Percentiles rank a stretch among this genome's conserved stretches.
Conservation (phyloP, 2,888 invertebrate species). For the Melanotus villosus region DNA sequence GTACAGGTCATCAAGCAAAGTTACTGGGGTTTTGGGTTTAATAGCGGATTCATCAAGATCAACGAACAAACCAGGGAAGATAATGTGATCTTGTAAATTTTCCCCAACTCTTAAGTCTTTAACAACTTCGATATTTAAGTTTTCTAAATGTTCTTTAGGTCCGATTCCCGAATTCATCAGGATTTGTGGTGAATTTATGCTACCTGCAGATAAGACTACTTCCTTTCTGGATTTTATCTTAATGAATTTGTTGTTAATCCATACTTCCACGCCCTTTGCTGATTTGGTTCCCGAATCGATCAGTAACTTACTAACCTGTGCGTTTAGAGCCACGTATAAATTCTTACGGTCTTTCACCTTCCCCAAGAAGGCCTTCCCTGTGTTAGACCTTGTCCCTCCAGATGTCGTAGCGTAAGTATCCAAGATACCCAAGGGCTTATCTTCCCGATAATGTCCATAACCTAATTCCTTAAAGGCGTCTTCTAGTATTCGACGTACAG, state of each 20-base stretch:
- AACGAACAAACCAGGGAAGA: slow-evolving; percentile 77
- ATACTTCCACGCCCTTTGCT: slow-evolving; percentile 67
- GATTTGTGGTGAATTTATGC: slow-evolving; percentile 92
- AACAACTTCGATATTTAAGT: slow-evolving; percentile 62
- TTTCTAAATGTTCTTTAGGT: slow-evolving; percentile 63
- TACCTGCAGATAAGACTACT: slow-evolving; percentile 89
- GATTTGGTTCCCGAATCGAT: slow-evolving; percentile 43
- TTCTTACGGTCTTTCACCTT: slow-evolving; percentile 70
- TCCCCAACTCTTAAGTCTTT: slow-evolving; percentile 68
- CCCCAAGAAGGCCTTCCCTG: slow-evolving; percentile 66
- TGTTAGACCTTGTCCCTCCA: slow-evolving; percentile 64
- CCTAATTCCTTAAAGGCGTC: slow-evolving; percentile 45
- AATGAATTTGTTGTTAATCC: slow-evolving; percentile 53
- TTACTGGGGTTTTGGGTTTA: slow-evolving; percentile 68
- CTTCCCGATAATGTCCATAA: slow-evolving; percentile 72
- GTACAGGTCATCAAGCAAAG: slow-evolving; percentile 69
- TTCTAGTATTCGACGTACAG: slow-evolving; percentile 37
- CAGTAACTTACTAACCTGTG: slow-evolving; percentile 71
- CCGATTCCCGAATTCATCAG: slow-evolving; percentile 76
- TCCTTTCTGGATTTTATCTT: slow-evolving; percentile 77
- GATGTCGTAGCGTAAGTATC: slow-evolving; percentile 55
- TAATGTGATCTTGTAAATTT: slow-evolving; percentile 69
- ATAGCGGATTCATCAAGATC: slow-evolving; percentile 7
- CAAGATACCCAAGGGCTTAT: slow-evolving; percentile 67
- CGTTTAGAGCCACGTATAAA: slow-evolving; percentile 72